A percentile compares a stretch with the other conserved stretches of the same genome.
Conservation (phyloP, 1,140 invertebrate genomes). For the Belonocnema kinseyi region DNA sequence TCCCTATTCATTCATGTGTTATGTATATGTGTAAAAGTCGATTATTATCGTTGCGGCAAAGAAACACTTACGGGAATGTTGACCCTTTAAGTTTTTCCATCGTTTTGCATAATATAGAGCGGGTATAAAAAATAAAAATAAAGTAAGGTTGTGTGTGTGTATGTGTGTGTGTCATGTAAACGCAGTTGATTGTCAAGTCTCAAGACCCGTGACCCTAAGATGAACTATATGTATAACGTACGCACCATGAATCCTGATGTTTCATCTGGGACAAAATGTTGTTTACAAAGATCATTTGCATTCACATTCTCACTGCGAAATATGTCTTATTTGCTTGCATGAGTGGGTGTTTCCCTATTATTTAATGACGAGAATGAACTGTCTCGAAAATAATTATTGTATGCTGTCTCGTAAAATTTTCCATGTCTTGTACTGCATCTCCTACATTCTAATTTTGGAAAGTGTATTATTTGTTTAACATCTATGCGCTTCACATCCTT, state of each 20-base stretch:
- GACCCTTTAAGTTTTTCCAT: not conserved
- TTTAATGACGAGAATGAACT: too few species aligned
- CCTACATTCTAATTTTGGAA: too few species aligned
- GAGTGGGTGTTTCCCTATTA: not conserved
- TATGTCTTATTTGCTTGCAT: not conserved
- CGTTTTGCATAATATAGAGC: not conserved
- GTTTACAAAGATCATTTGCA: slow-evolving; percentile 12
- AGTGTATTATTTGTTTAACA: too few species aligned
- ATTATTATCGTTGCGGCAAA: slow-evolving; percentile 10
- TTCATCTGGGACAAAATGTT: not conserved
- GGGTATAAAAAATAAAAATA: not conserved
- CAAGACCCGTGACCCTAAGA: slow-evolving; percentile 17
- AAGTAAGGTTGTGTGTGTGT: not conserved
- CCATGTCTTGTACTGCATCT: too few species aligned
- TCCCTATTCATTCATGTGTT: not conserved
- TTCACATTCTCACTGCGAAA: not conserved
- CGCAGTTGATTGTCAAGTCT: too few species aligned
- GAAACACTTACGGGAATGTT: slow-evolving; percentile 1
- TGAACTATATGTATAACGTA: slow-evolving; percentile 6
- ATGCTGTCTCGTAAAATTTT: too few species aligned
- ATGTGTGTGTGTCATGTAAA: slow-evolving; percentile 28
- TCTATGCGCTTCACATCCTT: too few species aligned
- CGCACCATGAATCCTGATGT: slow-evolving; percentile 11
- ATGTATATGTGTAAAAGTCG: not conserved
- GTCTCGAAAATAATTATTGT: too few species aligned